These are phyloP conservation scores for Ethmia dodecea DNA, from an alignment of 2,888 invertebrate species.

Conservation along the genomic window DNA sequence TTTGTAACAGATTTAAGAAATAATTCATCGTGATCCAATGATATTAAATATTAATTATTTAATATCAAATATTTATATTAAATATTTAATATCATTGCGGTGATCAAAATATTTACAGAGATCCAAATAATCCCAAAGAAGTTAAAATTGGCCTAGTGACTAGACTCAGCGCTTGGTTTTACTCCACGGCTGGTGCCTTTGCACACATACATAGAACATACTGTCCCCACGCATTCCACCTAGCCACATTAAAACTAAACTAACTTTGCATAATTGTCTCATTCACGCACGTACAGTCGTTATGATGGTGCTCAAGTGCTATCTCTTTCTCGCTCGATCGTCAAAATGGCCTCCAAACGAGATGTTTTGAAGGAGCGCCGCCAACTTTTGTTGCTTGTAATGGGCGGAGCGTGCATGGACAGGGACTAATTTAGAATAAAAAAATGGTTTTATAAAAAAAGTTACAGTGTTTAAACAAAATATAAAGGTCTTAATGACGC, in stretches of 20 bases:
- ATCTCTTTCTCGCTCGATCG: constrained; percentile 64
- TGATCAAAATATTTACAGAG: neutral
- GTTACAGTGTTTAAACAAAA: too few species aligned
- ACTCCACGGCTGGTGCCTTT: too few species aligned
- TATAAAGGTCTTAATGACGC: too few species aligned
- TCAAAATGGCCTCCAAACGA: constrained; percentile 78
- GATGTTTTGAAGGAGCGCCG: constrained; percentile 76
- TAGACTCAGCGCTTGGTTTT: constrained; percentile 18
- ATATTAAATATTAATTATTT: too few species aligned
- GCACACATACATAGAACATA: constrained; percentile 34
- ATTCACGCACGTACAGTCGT: constrained; percentile 62
- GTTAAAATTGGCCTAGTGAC: constrained; percentile 17
- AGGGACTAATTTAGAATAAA: constrained; percentile 49
- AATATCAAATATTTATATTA: too few species aligned
- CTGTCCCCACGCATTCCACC: constrained; percentile 49
- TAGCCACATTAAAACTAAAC: constrained; percentile 66
- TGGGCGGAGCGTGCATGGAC: constrained; percentile 73
- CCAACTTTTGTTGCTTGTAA: constrained; percentile 76
- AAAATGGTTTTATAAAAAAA: too few species aligned
- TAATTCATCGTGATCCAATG: too few species aligned
- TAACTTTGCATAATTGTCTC: constrained; percentile 75
- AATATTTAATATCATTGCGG: too few species aligned
- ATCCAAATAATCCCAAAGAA: constrained; percentile 1
- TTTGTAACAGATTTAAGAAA: too few species aligned
- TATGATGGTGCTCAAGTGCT: constrained; percentile 39